Evolutionary conservation across 2,888 invertebrate genomes (phyloP).

Genomic region (Pandemis cinnamomeana): DNA sequence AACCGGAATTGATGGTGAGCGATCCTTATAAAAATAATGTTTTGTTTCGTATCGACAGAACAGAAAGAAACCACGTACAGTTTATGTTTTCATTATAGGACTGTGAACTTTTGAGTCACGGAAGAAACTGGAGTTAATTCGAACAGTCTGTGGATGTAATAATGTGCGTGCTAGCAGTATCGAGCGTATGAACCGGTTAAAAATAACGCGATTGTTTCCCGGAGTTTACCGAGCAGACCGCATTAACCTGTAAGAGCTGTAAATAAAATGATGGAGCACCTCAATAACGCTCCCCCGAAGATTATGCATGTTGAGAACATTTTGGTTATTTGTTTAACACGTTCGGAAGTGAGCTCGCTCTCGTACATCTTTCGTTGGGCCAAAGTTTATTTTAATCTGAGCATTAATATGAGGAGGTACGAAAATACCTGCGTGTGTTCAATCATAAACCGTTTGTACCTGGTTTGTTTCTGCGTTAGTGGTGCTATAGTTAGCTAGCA

Average conservation of each 20-base stretch:
- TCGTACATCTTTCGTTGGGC: conserved; percentile 74
- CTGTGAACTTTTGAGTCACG: conserved; percentile 40
- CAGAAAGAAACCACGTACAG: conserved; percentile 21
- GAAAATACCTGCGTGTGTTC: conserved; percentile 79
- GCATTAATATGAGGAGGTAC: conserved; percentile 74
- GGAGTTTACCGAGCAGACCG: conserved; percentile 67
- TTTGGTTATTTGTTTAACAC: conserved; percentile 79
- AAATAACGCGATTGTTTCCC: conserved; percentile 76
- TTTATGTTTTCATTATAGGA: conserved; percentile 38
- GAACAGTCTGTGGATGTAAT: conserved; percentile 17
- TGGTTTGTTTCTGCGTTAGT: conserved; percentile 78
- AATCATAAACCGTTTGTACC: conserved; percentile 80
- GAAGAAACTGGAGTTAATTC: conserved; percentile 9
- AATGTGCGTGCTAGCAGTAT: conserved; percentile 41
- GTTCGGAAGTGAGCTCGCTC: conserved; percentile 59
- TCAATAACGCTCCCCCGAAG: conserved; percentile 71
- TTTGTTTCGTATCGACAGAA: conserved; percentile 26
- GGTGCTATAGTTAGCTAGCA: conserved; percentile 29
- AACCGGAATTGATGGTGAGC: conserved; percentile 12
- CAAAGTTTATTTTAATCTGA: conserved; percentile 76
- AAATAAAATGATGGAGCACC: conserved; percentile 82
- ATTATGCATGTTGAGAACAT: conserved; percentile 68
- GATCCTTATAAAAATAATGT: conserved; percentile 28
- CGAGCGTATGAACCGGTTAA: conserved; percentile 62
- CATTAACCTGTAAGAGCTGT: conserved; percentile 76